phyloP scores from a whole-genome alignment of 1,140 invertebrate genomes.

The Achatina immaculata region DNA sequence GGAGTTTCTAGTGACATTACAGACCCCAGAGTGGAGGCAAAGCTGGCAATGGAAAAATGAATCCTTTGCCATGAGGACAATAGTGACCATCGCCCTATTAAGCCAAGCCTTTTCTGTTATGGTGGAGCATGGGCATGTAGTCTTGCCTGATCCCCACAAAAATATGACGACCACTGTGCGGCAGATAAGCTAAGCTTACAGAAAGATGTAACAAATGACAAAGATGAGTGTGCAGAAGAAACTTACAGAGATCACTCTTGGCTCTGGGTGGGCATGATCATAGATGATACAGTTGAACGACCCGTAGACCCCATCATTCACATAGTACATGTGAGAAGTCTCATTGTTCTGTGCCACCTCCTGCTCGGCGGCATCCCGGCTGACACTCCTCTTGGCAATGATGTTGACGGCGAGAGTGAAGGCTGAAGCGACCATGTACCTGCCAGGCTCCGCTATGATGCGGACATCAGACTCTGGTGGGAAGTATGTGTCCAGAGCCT shows the following conservation, averaged over 20 bases:
- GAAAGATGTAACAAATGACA: no score
- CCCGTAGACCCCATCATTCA: slow-evolving; percentile 98
- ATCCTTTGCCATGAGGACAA: no score
- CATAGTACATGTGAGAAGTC: slow-evolving; percentile 80
- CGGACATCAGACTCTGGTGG: slow-evolving; percentile 80
- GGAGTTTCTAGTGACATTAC: no score
- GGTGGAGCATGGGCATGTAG: no score
- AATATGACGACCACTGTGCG: no score
- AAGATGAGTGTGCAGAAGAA: no score
- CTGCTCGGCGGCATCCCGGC: slow-evolving; percentile 51
- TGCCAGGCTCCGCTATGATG: slow-evolving; percentile 97
- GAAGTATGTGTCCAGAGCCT: slow-evolving; percentile 87
- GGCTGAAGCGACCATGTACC: slow-evolving; percentile 90
- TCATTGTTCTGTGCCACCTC: slow-evolving; percentile 52
- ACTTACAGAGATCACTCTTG: slow-evolving; percentile 77
- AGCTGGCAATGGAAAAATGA: no score
- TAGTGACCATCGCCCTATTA: no score
- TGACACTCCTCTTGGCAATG: slow-evolving; percentile 83
- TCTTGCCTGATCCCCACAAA: no score
- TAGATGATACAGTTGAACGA: slow-evolving; percentile 97
- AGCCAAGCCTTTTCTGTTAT: no score
- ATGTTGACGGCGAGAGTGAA: slow-evolving; percentile 91
- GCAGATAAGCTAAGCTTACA: no score
- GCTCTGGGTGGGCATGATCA: slow-evolving; percentile 87
- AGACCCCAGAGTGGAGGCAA: no score